These are phyloP conservation scores for Centroberyx gerrardi DNA, from an alignment of 2,797 vertebrate genomes.

Conservation along the genomic window DNA sequence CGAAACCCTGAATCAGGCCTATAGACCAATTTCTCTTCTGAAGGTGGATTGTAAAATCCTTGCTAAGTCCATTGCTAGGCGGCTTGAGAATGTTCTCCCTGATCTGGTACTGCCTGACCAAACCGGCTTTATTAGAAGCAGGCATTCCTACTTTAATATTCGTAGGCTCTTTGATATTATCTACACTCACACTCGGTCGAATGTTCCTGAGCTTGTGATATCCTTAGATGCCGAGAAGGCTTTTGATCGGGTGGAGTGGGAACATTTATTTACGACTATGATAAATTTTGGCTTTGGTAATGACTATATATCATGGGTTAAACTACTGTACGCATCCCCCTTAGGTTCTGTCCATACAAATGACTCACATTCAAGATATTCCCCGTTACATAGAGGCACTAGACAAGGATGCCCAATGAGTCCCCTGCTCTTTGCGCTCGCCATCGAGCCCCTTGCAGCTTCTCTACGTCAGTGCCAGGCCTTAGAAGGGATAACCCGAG, in stretches of 20 bases:
- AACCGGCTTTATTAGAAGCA: no score
- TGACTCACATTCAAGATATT: conserved; percentile 2
- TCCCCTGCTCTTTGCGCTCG: not conserved
- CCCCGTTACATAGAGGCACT: conserved; percentile 2
- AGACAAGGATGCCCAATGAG: conserved; percentile 9
- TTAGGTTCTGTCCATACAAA: conserved; percentile 14
- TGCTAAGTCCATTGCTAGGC: not conserved
- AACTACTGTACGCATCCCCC: not conserved
- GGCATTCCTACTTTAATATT: no score
- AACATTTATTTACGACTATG: no score
- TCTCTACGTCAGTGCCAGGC: conserved; percentile 22
- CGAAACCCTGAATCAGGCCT: conserved; percentile 1
- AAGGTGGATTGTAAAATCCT: no score
- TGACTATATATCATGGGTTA: conserved; percentile 3
- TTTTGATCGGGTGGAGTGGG: no score
- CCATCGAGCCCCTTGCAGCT: conserved; percentile 11
- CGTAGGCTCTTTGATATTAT: conserved; percentile 27
- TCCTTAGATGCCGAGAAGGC: conserved; percentile 1
- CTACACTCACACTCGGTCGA: conserved; percentile 4
- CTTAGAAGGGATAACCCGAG: no score
- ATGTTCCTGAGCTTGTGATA: conserved; percentile 6
- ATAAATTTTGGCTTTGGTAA: conserved; percentile 18
- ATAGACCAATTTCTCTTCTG: no score
- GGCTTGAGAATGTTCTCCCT: not conserved
- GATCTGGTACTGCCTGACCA: no score